Base-by-base conservation (phyloP, 2,888 invertebrate species). In the Papilio elwesi region DNA sequence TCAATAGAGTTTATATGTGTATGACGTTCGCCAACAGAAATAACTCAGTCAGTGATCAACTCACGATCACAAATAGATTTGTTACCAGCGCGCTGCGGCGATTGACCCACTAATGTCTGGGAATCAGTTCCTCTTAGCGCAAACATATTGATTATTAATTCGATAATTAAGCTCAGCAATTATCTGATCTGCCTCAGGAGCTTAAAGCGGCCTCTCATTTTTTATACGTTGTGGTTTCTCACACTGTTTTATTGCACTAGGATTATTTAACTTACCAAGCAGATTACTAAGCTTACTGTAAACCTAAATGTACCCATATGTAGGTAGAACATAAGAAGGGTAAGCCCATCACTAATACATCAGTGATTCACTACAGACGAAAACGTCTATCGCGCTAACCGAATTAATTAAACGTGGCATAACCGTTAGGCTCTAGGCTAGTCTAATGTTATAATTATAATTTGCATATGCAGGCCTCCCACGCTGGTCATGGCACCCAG, bases 401-500 rank as follows among this genome's bases (percentile, higher is more conserved):
- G 1, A 26, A 26, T 26, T 26, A 26, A 26, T 26, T 2, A 4
- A 4, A 26, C 26, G 26, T 26, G 26, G 26, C 4, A 26, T 26
- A 26, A 26, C 26, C 26, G 26, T 26, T 26, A 26, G 26, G 26
- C 26, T 26, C 1, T 26, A 26, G 26, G 26, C 26, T 43, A 43
- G 43, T 59, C n/a, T 38, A 43, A 38, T 43, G n/a, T 62, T 62
- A 62, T 62, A 62, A 62, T 62, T 62, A 38, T 57, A 57, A 57
- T 36, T 26, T 38, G 8, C n/a, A 43, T 16, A 48, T 65, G 71
- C 71, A 71, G 47, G 11, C 48, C 71, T 52, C 71, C 71, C 71
- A 71, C 71, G 43, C 67, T 67, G 71, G 71, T 67, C 71, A 36
- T 47, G 52, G 71, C 52, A 62, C 71, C 67, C 67, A 36, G 52